Evolutionary conservation across 2,797 vertebrate genomes (phyloP), one percentile per base, ranked within the genome.

Genomic region (Neosilurus hyrtlii): DNA sequence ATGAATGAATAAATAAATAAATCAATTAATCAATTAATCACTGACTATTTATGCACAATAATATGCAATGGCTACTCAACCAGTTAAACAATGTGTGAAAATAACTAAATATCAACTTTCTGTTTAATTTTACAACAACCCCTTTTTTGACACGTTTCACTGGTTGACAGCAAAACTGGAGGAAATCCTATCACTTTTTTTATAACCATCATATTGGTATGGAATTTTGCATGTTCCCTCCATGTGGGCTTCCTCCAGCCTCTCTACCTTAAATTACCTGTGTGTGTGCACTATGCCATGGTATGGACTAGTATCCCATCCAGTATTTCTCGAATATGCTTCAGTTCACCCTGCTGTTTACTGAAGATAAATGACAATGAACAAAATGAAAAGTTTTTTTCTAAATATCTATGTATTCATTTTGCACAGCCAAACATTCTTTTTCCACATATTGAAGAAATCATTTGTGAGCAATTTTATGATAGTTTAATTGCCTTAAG

Each of bases 401-500:
- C 37, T 9, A 67, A 37, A 52, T 24, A 16, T 71, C 10, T n/a
- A n/a, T n/a, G n/a, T n/a, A n/a, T n/a, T n/a, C n/a, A n/a, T n/a
- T n/a, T n/a, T n/a, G n/a, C 24, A 84, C 54, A 70, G 54, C 52
- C 79, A n/a, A 16, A 43, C 71, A 79, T 16, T 61, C 49, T 71
- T 51, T 68, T 76, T 84, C 49, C 43, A 61, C 56, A 57, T 26
- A 81, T 61, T 37, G 59, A 83, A 7, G 61, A 5, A 67, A 65
- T 70, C 15, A 24, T 56, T 56, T n/a, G 8, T 16, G 51, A 61
- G 9, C 5, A 12, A 62, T 79, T n/a, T 26, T 59, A 8, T 57
- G 56, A 82, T 74, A 81, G 51, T 59, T 8, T 83, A 65, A 65
- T 43, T 72, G 35, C 67, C 59, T 66, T 54, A 57, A 75, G 71